Evolutionary conservation across 2,113 vertebrate species (phyloP).

Genomic region (Typhlomys cinereus): DNA sequence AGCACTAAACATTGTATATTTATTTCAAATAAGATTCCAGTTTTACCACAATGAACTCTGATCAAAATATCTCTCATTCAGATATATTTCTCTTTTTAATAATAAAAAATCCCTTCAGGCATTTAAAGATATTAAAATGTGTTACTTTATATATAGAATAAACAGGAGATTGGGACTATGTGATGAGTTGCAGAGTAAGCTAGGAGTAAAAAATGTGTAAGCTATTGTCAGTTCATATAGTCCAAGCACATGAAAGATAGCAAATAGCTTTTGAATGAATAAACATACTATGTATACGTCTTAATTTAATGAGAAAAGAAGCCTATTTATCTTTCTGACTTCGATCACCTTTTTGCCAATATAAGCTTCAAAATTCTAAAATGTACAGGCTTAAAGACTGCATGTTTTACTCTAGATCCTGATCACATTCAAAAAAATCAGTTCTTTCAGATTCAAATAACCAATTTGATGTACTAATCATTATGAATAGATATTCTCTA

Average conservation of each 20-base stretch:
- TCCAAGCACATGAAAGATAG: background rate
- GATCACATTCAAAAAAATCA: background rate
- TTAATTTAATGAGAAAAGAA: background rate
- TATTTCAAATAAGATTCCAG: conserved; percentile 17
- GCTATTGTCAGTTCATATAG: background rate
- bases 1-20: background rate
- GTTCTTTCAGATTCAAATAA: background rate
- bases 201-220: background rate
- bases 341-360: background rate
- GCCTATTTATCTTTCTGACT: background rate
- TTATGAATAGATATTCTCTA: background rate
- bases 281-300: background rate
- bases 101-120: background rate
- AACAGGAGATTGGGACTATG: background rate
- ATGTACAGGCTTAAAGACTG: background rate
- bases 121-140: background rate
- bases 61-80: background rate
- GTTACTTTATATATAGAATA: background rate
- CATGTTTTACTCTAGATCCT: background rate
- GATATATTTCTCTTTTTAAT: conserved; percentile 22
- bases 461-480: background rate
- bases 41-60: background rate
- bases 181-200: background rate
- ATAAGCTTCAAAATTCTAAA: background rate
- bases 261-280: background rate